Conservation (phyloP, 1,140 invertebrate species). For the Euborellia annulipes region DNA sequence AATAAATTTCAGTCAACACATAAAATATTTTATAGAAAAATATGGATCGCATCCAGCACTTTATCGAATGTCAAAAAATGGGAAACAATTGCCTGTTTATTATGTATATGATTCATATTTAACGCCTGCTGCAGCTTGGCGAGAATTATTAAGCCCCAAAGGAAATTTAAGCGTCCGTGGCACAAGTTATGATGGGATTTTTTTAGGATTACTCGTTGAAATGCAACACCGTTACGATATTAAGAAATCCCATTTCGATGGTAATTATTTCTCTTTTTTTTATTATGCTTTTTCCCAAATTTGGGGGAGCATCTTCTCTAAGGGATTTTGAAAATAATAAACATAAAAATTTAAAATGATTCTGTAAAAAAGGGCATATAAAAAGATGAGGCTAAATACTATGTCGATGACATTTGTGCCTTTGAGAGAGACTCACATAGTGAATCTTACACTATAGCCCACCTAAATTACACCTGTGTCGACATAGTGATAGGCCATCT, state of each 20-base stretch:
- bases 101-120: constrained; percentile 42
- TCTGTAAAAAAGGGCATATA: too few species aligned
- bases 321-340: too few species aligned
- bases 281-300: too few species aligned
- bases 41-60: constrained; percentile 31
- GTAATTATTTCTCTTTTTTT: constrained; percentile 10
- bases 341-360: too few species aligned
- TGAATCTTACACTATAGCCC: too few species aligned
- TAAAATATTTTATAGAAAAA: constrained; percentile 25
- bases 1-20: constrained; percentile 28
- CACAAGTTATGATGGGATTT: constrained; percentile 36
- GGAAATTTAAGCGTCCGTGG: constrained; percentile 33
- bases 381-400: too few species aligned
- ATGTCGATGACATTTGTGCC: too few species aligned
- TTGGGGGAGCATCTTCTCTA: too few species aligned
- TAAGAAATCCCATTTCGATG: constrained; percentile 40
- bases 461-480: too few species aligned
- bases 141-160: constrained; percentile 30
- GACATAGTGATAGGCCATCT: too few species aligned
- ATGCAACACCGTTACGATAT: constrained; percentile 30
- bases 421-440: too few species aligned
- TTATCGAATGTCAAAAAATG: constrained; percentile 31
- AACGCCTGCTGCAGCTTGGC: constrained; percentile 31
- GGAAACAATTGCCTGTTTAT: constrained; percentile 31
- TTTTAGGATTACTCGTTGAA: constrained; percentile 34